Base-by-base conservation (phyloP, 2,113 vertebrate species). In the Brienomyrus longianalis region DNA sequence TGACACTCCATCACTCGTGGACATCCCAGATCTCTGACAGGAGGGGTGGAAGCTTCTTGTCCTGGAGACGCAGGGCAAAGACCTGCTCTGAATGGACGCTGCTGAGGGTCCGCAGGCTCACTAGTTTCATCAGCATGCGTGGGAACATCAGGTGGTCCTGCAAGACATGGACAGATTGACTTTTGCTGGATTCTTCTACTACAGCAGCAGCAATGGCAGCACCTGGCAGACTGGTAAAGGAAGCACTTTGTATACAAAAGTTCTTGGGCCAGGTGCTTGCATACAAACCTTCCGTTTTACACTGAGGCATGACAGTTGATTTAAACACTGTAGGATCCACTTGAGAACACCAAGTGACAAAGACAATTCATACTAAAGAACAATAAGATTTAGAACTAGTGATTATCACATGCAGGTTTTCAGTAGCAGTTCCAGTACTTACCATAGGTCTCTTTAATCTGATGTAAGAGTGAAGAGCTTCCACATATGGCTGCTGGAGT, bases 11-110 rank as follows among this genome's bases (percentile, higher is more conserved):
- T 99, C 97, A 99, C 91, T 99, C 98, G 5, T 97, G 97, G 89
- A 99, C 97, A 86, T 99, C 98, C 98, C 98, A 99, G 94, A 99
- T 99, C 95, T 99, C 98, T 52, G 98, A 99, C 7, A 99, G 97
- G 92, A 99, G 95, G 0, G 98, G 98, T 2, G 98, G 98, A 1
- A 99, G 97, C 92, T 99, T 98, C 94, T 99, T 99, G 94, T 99
- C 98, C 94, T 99, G 98, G 62, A 99, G 97, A 83, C 98, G 98
- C 54, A 99, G 96, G n/a, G 98, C 98, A 87, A 99, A 99, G 91
- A 99, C 98, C 95, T 99, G 98, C 92, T 99, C 98, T 0, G 98
- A 99, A 95, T 99, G 98, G 92, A 99, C 98, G 1, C 97, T 99
- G 92, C 97, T 99, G 91, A 99, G 95, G 13, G 98, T 99, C 62